Conservation (phyloP, 2,797 vertebrate genomes). For the Mus caroli region DNA sequence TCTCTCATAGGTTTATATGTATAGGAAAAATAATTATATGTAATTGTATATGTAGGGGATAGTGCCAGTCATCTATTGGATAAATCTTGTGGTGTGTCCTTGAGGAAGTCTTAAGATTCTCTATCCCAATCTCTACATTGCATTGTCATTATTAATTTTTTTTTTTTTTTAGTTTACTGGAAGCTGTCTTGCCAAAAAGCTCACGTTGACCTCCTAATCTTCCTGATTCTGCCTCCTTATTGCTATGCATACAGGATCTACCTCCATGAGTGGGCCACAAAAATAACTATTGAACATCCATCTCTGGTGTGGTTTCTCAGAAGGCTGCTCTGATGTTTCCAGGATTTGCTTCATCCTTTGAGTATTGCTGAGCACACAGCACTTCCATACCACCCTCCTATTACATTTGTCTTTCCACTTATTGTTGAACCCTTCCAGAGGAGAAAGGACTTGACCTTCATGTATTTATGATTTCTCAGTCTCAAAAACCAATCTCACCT, state of each 20-base stretch:
- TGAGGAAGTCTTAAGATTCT: not conserved
- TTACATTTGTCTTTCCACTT: not conserved
- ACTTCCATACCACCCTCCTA: not conserved
- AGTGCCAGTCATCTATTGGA: not conserved
- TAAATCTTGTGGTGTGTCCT: not conserved
- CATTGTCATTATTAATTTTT: not conserved
- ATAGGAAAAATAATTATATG: not conserved
- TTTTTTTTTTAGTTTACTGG: not conserved
- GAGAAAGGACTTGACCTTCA: constrained; percentile 19
- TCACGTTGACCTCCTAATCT: not conserved
- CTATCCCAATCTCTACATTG: not conserved
- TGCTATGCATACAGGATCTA: not conserved
- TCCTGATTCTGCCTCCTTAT: not conserved
- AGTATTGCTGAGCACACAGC: not conserved
- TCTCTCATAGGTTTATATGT: not conserved
- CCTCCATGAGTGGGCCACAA: rapidly evolving
- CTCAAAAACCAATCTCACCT: not conserved
- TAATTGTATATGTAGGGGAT: not conserved
- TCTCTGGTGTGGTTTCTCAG: not conserved
- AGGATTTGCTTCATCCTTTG: not conserved
- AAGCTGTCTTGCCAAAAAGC: not conserved
- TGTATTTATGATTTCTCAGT: not conserved
- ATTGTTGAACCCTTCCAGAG: not conserved
- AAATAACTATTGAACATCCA: not conserved
- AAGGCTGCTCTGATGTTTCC: not conserved